Evolutionary conservation across 2,113 vertebrate species (phyloP).

Genomic region (Tetraodon nigroviridis): DNA sequence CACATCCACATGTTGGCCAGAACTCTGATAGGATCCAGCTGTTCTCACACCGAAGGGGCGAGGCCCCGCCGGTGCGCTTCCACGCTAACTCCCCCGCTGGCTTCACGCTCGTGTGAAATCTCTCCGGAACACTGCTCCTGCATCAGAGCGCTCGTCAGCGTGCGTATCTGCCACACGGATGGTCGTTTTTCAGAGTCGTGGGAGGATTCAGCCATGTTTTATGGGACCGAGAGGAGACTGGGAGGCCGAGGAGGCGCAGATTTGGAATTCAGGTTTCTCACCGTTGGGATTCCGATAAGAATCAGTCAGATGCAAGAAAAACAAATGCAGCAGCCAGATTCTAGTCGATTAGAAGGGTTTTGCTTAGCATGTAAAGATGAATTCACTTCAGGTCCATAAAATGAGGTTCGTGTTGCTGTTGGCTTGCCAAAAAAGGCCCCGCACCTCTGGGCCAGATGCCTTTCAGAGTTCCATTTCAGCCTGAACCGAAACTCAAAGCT

Average conservation of each 20-base stretch:
- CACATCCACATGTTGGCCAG: conserved; percentile 50
- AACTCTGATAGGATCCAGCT: conserved; percentile 47
- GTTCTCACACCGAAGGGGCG: conserved; percentile 33
- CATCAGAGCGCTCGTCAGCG: conserved; percentile 22
- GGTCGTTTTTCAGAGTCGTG: background rate
- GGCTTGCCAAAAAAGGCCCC: too few relatives aligned
- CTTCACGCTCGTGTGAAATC: conserved; percentile 49
- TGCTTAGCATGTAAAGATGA: too few relatives aligned
- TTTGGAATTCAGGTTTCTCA: too few relatives aligned
- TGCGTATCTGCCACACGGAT: conserved; percentile 14
- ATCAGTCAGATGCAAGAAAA: too few relatives aligned
- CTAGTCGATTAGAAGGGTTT: too few relatives aligned
- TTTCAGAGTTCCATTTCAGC: too few relatives aligned
- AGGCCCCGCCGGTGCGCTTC: conserved; percentile 8
- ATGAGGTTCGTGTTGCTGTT: too few relatives aligned
- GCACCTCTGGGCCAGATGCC: too few relatives aligned
- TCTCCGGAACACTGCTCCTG: conserved; percentile 35
- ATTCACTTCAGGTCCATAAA: too few relatives aligned
- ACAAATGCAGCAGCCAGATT: too few relatives aligned
- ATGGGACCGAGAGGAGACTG: conserved; percentile 17
- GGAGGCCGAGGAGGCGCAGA: background rate
- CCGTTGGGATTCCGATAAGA: too few relatives aligned
- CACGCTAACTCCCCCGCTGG: conserved; percentile 21
- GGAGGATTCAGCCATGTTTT: conserved; percentile 12
- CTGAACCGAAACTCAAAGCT: too few relatives aligned